Percentiles rank a stretch among this genome's conserved stretches.
phyloP scores from a whole-genome alignment of 1,140 invertebrate species.

The Cyphomyrmex costatus region DNA sequence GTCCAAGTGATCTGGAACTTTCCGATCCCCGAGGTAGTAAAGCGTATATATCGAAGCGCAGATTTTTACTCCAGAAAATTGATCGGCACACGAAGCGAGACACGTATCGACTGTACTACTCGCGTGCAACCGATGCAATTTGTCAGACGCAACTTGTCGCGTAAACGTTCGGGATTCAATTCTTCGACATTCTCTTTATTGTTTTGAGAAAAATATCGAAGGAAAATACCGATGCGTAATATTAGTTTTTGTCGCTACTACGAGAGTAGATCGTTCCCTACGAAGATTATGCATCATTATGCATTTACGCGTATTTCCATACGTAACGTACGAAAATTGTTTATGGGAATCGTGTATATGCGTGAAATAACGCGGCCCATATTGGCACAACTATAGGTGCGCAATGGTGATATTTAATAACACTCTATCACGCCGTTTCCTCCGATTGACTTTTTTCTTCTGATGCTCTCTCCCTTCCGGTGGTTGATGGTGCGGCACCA shows the following conservation, averaged over 20 bases:
- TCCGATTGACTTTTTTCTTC: conserved; percentile 31
- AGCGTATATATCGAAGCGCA: conserved; percentile 3
- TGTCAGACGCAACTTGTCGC: neutral
- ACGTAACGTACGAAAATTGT: neutral
- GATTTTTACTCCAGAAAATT: conserved; percentile 47
- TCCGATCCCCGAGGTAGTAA: conserved; percentile 45
- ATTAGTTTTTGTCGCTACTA: neutral
- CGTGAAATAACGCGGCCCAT: neutral
- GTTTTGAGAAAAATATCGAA: neutral
- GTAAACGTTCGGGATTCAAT: conserved; percentile 10
- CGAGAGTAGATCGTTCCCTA: neutral
- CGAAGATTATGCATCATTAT: neutral
- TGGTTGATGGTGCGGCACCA: conserved; percentile 1
- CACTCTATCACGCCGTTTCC: conserved; percentile 25
- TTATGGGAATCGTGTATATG: neutral
- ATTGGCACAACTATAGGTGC: neutral
- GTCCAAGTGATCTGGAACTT: conserved; percentile 47
- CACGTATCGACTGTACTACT: neutral
- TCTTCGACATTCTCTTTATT: neutral
- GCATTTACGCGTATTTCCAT: neutral
- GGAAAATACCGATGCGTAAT: neutral
- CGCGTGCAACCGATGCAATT: conserved; percentile 14
- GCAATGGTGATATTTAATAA: neutral
- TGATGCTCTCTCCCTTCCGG: conserved; percentile 43
- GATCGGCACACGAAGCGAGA: neutral